A percentile compares a stretch with the other conserved stretches of the same genome.
phyloP scores from a whole-genome alignment of 2,113 vertebrate genomes.

The Hypocryptadius cinnamomeus region DNA sequence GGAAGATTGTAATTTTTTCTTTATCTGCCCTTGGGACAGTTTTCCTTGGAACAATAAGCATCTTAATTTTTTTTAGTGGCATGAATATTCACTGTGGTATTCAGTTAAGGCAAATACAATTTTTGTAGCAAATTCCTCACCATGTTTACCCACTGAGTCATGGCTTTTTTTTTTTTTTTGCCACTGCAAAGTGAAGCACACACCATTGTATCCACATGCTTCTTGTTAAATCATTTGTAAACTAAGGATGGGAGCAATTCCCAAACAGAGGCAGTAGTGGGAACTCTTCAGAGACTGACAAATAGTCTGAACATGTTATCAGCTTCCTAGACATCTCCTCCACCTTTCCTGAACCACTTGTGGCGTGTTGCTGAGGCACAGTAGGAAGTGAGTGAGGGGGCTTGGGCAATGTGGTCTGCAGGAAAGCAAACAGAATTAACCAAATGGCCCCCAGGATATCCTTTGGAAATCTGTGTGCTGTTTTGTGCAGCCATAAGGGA shows the following conservation, averaged over 20 bases:
- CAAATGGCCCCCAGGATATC: not conserved
- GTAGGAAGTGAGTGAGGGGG: not conserved
- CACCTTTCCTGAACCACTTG: conserved; percentile 39
- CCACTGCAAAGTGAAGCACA: not conserved
- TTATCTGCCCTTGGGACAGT: conserved; percentile 33
- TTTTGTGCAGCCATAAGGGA: not conserved
- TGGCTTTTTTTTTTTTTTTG: not conserved
- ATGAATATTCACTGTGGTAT: conserved; percentile 63
- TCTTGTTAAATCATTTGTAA: conserved; percentile 8
- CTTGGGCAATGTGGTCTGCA: not conserved
- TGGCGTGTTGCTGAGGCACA: not conserved
- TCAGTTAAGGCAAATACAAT: conserved; percentile 42
- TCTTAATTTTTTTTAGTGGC: conserved; percentile 16
- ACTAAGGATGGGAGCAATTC: conserved; percentile 26
- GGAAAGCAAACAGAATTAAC: not conserved
- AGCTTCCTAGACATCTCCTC: conserved; percentile 29
- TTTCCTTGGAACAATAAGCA: conserved; percentile 47
- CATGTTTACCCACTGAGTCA: conserved; percentile 30
- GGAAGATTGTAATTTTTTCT: conserved; percentile 9
- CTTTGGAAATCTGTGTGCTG: not conserved
- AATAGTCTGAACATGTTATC: conserved; percentile 34
- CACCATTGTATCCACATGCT: conserved; percentile 29
- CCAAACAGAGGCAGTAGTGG: not conserved
- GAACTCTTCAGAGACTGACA: conserved; percentile 25
- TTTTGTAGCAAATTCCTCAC: conserved; percentile 50